A percentile compares a stretch with the other conserved stretches of the same genome.
phyloP scores from a whole-genome alignment of 1,140 invertebrate species.

The Oncopeltus fasciatus region DNA sequence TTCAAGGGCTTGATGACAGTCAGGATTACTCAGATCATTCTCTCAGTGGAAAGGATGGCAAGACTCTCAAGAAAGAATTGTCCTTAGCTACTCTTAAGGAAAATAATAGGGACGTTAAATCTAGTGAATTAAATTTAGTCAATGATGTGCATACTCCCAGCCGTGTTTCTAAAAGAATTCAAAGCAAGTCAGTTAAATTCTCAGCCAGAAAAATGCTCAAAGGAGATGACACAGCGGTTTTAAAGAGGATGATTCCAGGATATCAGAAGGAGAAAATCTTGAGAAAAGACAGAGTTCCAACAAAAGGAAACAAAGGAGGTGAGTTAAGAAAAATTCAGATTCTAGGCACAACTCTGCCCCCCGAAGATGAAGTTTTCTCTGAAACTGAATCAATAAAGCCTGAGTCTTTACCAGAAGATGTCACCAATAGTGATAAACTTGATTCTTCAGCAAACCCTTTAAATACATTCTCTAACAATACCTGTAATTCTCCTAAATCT shows the following conservation, averaged over 20 bases:
- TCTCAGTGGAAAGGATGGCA: not conserved
- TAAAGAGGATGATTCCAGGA: not conserved
- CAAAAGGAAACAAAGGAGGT: too few species aligned
- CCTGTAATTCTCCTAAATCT: too few species aligned
- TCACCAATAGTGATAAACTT: too few species aligned
- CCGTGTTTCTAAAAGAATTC: conserved; percentile 1
- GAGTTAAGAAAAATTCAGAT: too few species aligned
- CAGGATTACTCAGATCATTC: not conserved
- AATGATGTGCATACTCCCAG: not conserved
- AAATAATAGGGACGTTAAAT: not conserved
- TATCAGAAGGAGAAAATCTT: not conserved
- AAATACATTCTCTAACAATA: too few species aligned
- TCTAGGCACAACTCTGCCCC: too few species aligned
- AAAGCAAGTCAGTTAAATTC: conserved; percentile 4
- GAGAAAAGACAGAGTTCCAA: too few species aligned
- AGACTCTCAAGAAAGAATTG: not conserved
- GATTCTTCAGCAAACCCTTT: too few species aligned
- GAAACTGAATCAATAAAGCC: too few species aligned
- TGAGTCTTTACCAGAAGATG: too few species aligned
- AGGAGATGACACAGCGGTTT: not conserved
- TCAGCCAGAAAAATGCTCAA: not conserved
- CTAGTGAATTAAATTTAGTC: not conserved
- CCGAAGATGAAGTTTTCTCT: too few species aligned
- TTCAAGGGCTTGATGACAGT: not conserved
- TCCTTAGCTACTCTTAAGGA: not conserved